A percentile compares a stretch with the other conserved stretches of the same genome.
These are phyloP conservation scores for Indri indri DNA, from an alignment of 2,113 vertebrate genomes.

Conservation along the genomic window DNA sequence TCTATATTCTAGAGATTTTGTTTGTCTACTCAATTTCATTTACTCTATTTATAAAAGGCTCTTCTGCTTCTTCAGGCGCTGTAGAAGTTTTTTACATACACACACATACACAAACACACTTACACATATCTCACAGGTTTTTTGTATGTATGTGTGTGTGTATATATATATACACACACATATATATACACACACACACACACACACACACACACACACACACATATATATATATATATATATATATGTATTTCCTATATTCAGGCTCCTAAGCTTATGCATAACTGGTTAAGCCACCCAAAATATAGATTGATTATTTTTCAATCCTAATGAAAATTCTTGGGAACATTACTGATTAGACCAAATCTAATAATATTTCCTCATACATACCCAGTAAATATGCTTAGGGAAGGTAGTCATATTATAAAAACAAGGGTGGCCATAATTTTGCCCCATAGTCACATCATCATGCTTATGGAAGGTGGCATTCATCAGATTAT, in stretches of 20 bases:
- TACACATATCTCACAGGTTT: not conserved
- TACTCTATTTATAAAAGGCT: not conserved
- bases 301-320: not conserved
- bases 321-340: not conserved
- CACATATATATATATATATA: not conserved
- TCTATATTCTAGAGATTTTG: not conserved
- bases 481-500: not conserved
- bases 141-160: too few relatives aligned
- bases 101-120: too few relatives aligned
- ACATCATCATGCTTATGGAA: too few relatives aligned
- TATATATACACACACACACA: not conserved
- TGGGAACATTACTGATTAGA: not conserved
- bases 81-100: not conserved
- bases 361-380: not conserved
- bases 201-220: not conserved
- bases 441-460: not conserved
- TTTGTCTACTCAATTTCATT: not conserved
- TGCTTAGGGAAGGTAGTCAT: not conserved
- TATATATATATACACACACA: not conserved
- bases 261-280: not conserved
- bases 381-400: not conserved
- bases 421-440: not conserved
- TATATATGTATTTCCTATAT: not conserved
- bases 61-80: not conserved
- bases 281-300: not conserved